A percentile compares a stretch with the other conserved stretches of the same genome.
Evolutionary conservation across 2,113 vertebrate genomes (phyloP).

Genomic region (Benitochromis conjunctus): DNA sequence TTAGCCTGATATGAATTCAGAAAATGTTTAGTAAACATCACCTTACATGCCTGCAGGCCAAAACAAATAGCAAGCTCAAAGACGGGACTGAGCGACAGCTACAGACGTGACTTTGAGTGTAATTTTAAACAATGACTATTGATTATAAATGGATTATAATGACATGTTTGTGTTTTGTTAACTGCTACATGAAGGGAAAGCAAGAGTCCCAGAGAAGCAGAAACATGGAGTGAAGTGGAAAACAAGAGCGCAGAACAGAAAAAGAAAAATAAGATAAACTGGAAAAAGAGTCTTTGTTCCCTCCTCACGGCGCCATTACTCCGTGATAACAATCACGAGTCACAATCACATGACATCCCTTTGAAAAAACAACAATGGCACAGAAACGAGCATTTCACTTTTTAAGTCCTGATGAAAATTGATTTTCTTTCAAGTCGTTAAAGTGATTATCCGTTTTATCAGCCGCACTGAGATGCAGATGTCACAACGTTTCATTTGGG

Average conservation of each 20-base stretch:
- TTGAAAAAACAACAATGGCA: not conserved
- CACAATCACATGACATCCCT: not conserved
- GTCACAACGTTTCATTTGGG: not conserved
- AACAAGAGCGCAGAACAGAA: not conserved
- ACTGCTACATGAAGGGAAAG: not conserved
- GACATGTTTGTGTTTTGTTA: not conserved
- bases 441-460: not conserved
- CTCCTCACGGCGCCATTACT: not conserved
- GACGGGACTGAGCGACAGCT: not conserved
- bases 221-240: not conserved
- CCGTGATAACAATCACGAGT: not conserved
- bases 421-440: not conserved
- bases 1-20: not conserved
- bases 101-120: not conserved
- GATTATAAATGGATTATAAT: not conserved
- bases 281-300: not conserved
- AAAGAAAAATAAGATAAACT: not conserved
- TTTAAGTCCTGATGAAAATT: not conserved
- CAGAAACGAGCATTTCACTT: not conserved
- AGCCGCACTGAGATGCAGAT: not conserved
- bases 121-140: not conserved
- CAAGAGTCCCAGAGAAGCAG: fast-evolving
- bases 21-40: not conserved
- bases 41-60: not conserved
- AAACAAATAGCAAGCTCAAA: not conserved